phyloP scores from a whole-genome alignment of 1,140 invertebrate species.

The Antheraea pernyi region DNA sequence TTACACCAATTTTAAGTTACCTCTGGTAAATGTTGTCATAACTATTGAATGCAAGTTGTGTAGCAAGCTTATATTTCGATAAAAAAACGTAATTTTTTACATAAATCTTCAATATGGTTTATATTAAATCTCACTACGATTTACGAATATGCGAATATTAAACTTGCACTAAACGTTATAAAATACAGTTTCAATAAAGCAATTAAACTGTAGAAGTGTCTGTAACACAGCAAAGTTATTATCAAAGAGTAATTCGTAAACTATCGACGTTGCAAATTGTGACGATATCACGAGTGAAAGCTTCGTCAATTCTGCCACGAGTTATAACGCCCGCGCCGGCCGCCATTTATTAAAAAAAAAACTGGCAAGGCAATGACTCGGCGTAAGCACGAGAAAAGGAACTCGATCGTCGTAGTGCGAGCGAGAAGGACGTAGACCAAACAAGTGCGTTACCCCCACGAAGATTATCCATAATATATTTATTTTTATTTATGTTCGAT shows the following conservation, averaged over 20 bases:
- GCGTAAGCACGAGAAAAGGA: conserved; percentile 61
- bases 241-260: neutral
- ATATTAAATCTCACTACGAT: neutral
- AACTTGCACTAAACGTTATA: neutral
- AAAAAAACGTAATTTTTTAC: neutral
- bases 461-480: conserved; percentile 61
- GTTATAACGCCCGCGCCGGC: conserved; percentile 35
- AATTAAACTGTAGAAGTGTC: neutral
- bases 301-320: conserved; percentile 49
- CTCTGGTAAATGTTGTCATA: no score
- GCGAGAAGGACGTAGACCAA: conserved; percentile 54
- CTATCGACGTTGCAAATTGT: conserved; percentile 17
- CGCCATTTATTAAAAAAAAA: conserved; percentile 57
- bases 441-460: conserved; percentile 77
- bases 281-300: conserved; percentile 49
- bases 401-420: conserved; percentile 49
- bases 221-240: neutral
- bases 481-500: conserved; percentile 59
- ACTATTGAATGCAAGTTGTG: no score
- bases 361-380: conserved; percentile 69
- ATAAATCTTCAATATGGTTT: neutral
- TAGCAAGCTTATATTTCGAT: neutral
- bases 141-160: neutral
- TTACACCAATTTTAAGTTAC: no score
- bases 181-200: neutral